Evolutionary conservation across 1,140 invertebrate genomes (phyloP).

Genomic region (Leptopilina clavipes): DNA sequence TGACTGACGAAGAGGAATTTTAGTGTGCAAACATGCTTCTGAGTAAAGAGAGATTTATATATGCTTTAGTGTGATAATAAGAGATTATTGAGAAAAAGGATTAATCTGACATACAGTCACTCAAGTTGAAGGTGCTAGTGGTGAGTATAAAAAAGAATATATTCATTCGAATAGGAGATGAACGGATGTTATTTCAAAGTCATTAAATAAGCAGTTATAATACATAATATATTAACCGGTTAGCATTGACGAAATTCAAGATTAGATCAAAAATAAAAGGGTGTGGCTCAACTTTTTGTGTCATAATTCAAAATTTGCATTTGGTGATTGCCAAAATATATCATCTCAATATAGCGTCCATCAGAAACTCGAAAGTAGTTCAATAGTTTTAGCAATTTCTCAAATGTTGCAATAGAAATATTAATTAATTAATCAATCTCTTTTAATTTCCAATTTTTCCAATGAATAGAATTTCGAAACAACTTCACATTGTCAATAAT

Average conservation of each 20-base stretch:
- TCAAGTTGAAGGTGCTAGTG: not conserved
- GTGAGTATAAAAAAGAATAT: not conserved
- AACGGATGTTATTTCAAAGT: not conserved
- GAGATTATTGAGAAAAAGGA: conserved; percentile 12
- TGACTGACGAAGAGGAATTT: not conserved
- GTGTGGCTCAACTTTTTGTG: conserved; percentile 44
- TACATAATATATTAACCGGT: conserved; percentile 48
- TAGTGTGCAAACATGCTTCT: not conserved
- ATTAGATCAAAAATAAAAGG: conserved; percentile 53
- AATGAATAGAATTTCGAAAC: no score
- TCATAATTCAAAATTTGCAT: conserved; percentile 17
- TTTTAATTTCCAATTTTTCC: no score
- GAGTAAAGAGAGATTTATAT: not conserved
- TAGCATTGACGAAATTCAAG: conserved; percentile 50
- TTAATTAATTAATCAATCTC: no score
- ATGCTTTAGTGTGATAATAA: not conserved
- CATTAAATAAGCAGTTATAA: not conserved
- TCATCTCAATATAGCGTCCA: not conserved
- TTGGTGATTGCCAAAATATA: not conserved
- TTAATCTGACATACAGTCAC: not conserved
- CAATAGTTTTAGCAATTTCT: not conserved
- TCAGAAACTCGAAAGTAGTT: not conserved
- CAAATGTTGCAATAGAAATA: not conserved
- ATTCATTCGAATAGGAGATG: not conserved
- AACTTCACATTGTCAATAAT: no score